Conservation (phyloP, 2,888 invertebrate genomes). For the Nephrocerus scutellatus region DNA sequence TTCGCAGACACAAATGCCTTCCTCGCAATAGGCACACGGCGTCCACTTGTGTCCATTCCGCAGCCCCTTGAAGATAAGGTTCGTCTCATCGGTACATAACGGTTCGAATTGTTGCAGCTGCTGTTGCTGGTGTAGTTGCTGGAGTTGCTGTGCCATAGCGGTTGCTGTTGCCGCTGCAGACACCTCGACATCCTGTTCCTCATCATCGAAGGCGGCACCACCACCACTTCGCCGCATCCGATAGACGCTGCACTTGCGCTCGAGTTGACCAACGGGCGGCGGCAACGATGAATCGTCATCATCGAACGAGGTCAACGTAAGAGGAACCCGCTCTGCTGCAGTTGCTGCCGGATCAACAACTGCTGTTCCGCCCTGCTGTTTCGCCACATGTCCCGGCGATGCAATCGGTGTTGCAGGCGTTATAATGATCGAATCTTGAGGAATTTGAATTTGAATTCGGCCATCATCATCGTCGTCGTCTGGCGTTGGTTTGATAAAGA, state of each 20-base stretch:
- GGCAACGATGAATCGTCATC: conserved; percentile 35
- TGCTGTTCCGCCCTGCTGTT: conserved; percentile 25
- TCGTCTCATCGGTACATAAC: conserved; percentile 41
- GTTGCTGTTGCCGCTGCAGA: conserved; percentile 13
- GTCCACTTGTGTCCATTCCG: conserved; percentile 42
- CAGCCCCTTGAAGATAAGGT: conserved; percentile 41
- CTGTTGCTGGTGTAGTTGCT: conserved; percentile 35
- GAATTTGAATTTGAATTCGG: conserved; percentile 21
- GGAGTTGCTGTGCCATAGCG: conserved; percentile 28
- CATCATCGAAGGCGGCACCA: conserved; percentile 29
- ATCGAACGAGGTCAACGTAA: conserved; percentile 25
- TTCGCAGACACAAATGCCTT: conserved; percentile 47
- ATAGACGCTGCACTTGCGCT: conserved; percentile 48
- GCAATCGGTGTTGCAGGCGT: conserved; percentile 48
- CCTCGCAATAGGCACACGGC: conserved; percentile 45
- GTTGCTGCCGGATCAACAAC: conserved; percentile 25
- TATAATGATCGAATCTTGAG: conserved; percentile 45
- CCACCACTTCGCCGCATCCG: conserved; percentile 40
- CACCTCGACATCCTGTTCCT: conserved; percentile 30
- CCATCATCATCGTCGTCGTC: conserved; percentile 18
- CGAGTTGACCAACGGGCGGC: conserved; percentile 38
- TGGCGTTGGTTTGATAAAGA: conserved; percentile 10
- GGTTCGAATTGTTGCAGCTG: conserved; percentile 40
- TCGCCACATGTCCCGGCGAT: conserved; percentile 44
- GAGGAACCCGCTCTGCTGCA: conserved; percentile 31